Percentiles rank a stretch among this genome's conserved stretches.
phyloP scores from a whole-genome alignment of 2,797 vertebrate species.

The Merluccius polli region DNA sequence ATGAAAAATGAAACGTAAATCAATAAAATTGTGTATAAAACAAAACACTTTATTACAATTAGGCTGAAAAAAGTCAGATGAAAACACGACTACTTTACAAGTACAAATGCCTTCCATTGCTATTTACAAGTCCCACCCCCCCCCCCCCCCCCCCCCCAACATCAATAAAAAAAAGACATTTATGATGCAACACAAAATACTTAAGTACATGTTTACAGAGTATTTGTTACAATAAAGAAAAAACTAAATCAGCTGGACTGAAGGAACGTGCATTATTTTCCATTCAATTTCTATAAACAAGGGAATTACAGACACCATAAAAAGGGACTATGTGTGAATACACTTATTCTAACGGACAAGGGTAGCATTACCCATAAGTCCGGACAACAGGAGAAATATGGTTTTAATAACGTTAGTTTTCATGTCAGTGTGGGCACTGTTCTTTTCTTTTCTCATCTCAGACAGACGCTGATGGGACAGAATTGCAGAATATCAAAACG shows the following conservation, averaged over 20 bases:
- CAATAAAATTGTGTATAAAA: slow-evolving; percentile 77
- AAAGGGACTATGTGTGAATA: slow-evolving; percentile 64
- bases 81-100: slow-evolving; percentile 88
- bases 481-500: slow-evolving; percentile 7
- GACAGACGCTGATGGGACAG: slow-evolving; percentile 13
- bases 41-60: slow-evolving; percentile 93
- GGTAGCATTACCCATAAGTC: slow-evolving; percentile 39
- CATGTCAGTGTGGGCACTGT: slow-evolving; percentile 23
- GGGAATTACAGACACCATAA: slow-evolving; percentile 57
- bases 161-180: slow-evolving; percentile 68
- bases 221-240: slow-evolving; percentile 62
- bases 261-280: slow-evolving; percentile 68
- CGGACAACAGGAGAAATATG: slow-evolving; percentile 19
- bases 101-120: slow-evolving; percentile 82
- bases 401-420: slow-evolving; percentile 5
- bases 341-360: slow-evolving; percentile 58
- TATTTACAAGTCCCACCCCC: slow-evolving; percentile 79
- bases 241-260: slow-evolving; percentile 49
- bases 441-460: slow-evolving; percentile 13
- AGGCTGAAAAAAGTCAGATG: slow-evolving; percentile 82
- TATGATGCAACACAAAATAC: slow-evolving; percentile 71
- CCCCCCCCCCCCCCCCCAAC: slow-evolving; percentile 54
- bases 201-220: slow-evolving; percentile 76
- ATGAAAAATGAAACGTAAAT: slow-evolving; percentile 44
- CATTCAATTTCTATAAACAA: slow-evolving; percentile 65